Base-by-base conservation (phyloP, 2,888 invertebrate species). In the Xestobium rufovillosum region DNA sequence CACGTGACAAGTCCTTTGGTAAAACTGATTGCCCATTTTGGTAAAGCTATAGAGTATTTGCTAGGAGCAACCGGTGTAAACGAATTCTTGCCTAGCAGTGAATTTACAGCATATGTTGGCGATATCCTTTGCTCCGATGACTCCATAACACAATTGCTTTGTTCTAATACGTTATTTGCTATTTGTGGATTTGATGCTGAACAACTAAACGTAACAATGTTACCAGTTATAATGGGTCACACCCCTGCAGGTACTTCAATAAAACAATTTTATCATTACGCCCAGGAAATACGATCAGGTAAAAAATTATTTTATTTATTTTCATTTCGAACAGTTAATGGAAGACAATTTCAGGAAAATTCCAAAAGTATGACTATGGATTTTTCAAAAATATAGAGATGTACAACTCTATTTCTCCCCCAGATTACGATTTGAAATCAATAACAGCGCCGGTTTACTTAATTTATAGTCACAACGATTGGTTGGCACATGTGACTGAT, bases 231-330 rank as follows among this genome's bases (percentile, higher is more conserved):
- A 12, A 43, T 52, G 38, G 55, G 49, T n/a, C 51, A 56, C 25
- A 47, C 56, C 3, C 65, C 65, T 9, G 61, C 61, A 26, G 63
- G 62, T 28, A 34, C 56, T 4, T 72, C 85, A 1, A 72, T 76
- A 1, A 73, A 75, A 50, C 83, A 85, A 57, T 58, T 86, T 4
- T 65, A 76, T 3, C 88, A 89, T 60, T 87, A 75, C 54, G 78
- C 69, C 0, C 88, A 88, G 63, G 68, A 75, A 13, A 70, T 78
- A 12, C 52, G 59, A 8, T 70, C 69, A 25, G 60, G 61, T 51
- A 44, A 38, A 19, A 26, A 15, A 11, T 9, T 15, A 14, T 16
- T 12, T n/a, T n/a, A n/a, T n/a, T n/a, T n/a, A n/a, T n/a, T n/a
- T n/a, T n/a, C n/a, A n/a, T 29, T n/a, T n/a, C n/a, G n/a, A n/a